Percentiles rank a stretch among this genome's conserved stretches.
Conservation (phyloP, 2,888 invertebrate genomes). For the Elaeidobius kamerunicus region DNA sequence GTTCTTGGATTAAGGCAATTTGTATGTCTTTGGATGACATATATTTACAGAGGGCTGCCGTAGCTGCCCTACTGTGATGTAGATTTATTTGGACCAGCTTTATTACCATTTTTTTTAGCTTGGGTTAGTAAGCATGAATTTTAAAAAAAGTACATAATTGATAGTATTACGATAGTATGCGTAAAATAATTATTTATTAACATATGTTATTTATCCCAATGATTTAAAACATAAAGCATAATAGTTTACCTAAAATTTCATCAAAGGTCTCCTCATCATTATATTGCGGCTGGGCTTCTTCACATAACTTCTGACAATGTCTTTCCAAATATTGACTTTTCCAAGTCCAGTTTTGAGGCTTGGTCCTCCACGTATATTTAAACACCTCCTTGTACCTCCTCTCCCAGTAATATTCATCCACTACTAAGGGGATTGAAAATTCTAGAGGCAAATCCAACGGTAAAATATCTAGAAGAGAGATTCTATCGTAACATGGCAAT, state of each 20-base stretch:
- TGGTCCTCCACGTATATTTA: conserved; percentile 37
- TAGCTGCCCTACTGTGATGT: too few relatives aligned
- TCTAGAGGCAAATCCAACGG: conserved; percentile 59
- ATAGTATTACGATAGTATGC: too few relatives aligned
- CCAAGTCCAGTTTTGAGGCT: conserved; percentile 45
- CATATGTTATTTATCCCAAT: too few relatives aligned
- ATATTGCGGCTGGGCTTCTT: conserved; percentile 47
- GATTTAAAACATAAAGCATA: too few relatives aligned
- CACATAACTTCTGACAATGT: conserved; percentile 44
- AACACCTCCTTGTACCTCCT: conserved; percentile 51
- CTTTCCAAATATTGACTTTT: conserved; percentile 48
- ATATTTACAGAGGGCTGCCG: too few relatives aligned
- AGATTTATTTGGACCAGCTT: too few relatives aligned
- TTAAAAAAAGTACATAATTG: too few relatives aligned
- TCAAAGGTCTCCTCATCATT: conserved; percentile 45
- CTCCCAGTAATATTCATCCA: conserved; percentile 65
- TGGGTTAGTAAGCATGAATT: too few relatives aligned
- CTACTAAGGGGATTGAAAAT: conserved; percentile 54
- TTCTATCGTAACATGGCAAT: conserved; percentile 57
- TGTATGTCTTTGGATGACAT: too few relatives aligned
- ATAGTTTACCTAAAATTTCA: conserved; percentile 34
- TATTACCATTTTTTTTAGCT: too few relatives aligned
- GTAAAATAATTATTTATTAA: too few relatives aligned
- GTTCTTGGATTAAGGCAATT: too few relatives aligned
- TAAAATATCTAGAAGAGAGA: conserved; percentile 59